phyloP scores from a whole-genome alignment of 2,113 vertebrate genomes.

The Prunella fulvescens region DNA sequence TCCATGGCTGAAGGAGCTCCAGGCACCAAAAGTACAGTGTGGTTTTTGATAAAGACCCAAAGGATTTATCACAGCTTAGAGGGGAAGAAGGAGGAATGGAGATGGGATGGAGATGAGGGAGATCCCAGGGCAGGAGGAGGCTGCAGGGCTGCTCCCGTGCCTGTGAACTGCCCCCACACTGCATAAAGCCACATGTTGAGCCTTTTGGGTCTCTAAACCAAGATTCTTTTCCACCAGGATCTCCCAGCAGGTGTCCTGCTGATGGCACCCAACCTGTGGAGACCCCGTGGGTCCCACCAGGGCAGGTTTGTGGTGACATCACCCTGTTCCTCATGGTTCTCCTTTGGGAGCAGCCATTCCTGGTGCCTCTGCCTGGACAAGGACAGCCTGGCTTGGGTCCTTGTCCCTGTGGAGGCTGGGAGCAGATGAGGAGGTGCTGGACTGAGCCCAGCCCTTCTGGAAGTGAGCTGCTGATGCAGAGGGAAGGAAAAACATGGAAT shows the following conservation, averaged over 20 bases:
- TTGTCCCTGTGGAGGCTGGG: not conserved
- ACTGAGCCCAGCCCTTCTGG: not conserved
- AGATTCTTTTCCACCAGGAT: not conserved
- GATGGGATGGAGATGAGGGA: not conserved
- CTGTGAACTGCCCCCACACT: rapidly evolving
- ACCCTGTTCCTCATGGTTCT: rapidly evolving
- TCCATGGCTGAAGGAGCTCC: slow-evolving; percentile 39
- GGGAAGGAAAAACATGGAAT: not conserved
- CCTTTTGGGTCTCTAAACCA: not conserved
- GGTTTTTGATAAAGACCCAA: not conserved
- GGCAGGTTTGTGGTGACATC: not conserved
- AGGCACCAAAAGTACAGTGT: not conserved
- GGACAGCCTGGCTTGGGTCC: not conserved
- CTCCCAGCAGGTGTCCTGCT: not conserved
- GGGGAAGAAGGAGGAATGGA: not conserved
- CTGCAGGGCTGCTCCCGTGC: rapidly evolving
- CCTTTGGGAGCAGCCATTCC: rapidly evolving
- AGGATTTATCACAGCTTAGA: not conserved
- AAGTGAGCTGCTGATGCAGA: not conserved
- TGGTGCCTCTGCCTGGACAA: not conserved
- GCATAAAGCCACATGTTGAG: rapidly evolving
- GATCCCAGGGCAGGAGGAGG: not conserved
- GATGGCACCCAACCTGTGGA: not conserved
- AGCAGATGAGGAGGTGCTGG: rapidly evolving
- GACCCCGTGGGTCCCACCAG: not conserved